These are phyloP conservation scores for Marasmarcha lunaedactyla DNA, from an alignment of 2,888 invertebrate species.

Conservation along the genomic window DNA sequence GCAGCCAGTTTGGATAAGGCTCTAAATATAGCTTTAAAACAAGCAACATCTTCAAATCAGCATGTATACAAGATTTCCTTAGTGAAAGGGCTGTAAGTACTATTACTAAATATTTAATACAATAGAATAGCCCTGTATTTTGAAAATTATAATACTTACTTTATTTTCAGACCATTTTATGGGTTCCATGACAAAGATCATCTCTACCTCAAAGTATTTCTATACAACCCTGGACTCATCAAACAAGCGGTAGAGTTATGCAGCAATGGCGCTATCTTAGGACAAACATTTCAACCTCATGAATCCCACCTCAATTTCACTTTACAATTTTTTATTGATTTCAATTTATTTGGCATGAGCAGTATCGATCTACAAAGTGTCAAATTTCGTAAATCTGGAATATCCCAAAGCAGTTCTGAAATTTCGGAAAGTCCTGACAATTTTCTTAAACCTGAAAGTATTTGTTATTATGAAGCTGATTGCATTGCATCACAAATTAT, in stretches of 20 bases:
- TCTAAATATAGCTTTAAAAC: conserved; percentile 85
- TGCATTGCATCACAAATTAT: conserved; percentile 84
- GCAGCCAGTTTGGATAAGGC: conserved; percentile 88
- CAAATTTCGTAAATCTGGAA: conserved; percentile 65
- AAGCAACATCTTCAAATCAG: conserved; percentile 77
- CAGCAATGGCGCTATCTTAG: conserved; percentile 86
- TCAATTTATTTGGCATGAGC: conserved; percentile 98
- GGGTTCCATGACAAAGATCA: conserved; percentile 89
- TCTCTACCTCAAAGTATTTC: conserved; percentile 89
- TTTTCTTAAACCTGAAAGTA: conserved; percentile 61
- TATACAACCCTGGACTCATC: conserved; percentile 89
- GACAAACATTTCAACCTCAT: conserved; percentile 87
- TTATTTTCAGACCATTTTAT: conserved; percentile 87
- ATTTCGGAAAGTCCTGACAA: conserved; percentile 28
- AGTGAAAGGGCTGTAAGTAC: conserved; percentile 89
- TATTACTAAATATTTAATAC: no score
- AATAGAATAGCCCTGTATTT: no score
- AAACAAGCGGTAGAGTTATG: conserved; percentile 84
- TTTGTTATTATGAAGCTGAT: conserved; percentile 87
- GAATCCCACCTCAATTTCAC: conserved; percentile 94
- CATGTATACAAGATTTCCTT: conserved; percentile 90
- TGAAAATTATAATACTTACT: no score
- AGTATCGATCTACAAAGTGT: conserved; percentile 79
- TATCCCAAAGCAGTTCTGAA: conserved; percentile 37
- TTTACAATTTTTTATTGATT: conserved; percentile 96